phyloP scores from a whole-genome alignment of 2,888 invertebrate species.

The Catocala sponsa region DNA sequence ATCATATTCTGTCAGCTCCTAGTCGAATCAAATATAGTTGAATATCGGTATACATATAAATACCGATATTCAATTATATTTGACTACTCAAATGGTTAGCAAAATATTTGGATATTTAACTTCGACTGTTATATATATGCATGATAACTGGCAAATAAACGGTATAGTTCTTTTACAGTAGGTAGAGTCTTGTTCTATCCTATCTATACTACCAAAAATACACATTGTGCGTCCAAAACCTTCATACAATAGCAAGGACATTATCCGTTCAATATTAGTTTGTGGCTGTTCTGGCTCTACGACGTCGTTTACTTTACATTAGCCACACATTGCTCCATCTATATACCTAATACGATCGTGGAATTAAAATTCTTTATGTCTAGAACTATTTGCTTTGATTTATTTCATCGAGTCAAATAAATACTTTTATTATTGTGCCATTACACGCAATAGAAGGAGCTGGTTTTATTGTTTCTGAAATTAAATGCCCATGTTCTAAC shows the following conservation, averaged over 20 bases:
- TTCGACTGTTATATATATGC: too few species aligned
- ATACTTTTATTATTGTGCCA: conserved; percentile 31
- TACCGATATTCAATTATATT: too few species aligned
- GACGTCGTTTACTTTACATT: conserved; percentile 54
- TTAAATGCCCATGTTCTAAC: conserved; percentile 7
- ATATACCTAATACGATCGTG: conserved; percentile 25
- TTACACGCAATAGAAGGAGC: conserved; percentile 35
- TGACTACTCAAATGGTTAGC: too few species aligned
- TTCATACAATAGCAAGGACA: conserved; percentile 15
- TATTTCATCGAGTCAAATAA: conserved; percentile 34
- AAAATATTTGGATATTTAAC: too few species aligned
- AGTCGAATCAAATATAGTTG: too few species aligned
- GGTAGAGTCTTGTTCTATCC: too few species aligned
- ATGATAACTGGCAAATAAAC: too few species aligned
- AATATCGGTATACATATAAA: too few species aligned
- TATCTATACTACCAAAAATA: neutral
- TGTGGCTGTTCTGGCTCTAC: conserved; percentile 16
- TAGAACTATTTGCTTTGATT: conserved; percentile 39
- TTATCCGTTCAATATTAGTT: conserved; percentile 36
- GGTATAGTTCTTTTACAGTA: too few species aligned
- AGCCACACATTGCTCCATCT: conserved; percentile 30
- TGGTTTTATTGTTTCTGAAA: conserved; percentile 25
- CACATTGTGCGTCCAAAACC: conserved; percentile 1
- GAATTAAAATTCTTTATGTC: conserved; percentile 37
- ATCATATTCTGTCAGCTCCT: too few species aligned